phyloP scores from a whole-genome alignment of 2,797 vertebrate genomes.

The Tamandua tetradactyla region DNA sequence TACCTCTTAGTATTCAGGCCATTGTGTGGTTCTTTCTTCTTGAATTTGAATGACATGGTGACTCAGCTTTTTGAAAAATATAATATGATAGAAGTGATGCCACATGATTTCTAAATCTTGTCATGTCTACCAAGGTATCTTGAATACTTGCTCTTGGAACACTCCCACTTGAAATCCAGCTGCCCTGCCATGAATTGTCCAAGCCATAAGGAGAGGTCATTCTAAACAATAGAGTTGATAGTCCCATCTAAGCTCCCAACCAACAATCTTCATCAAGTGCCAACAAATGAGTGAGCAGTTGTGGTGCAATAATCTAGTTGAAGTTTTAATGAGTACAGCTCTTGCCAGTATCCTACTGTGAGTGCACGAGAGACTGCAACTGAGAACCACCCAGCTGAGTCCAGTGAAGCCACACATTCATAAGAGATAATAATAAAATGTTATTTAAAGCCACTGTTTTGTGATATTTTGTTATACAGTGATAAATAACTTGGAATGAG shows the following conservation, averaged over 20 bases:
- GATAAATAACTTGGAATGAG: constrained; percentile 5
- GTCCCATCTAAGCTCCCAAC: background rate
- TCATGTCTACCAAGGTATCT: background rate
- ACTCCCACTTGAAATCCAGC: background rate
- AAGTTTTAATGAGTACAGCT: background rate
- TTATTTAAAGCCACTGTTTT: background rate
- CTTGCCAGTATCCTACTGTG: background rate
- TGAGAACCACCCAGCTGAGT: background rate
- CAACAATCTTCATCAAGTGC: background rate
- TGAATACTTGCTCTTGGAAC: background rate
- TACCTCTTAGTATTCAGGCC: background rate
- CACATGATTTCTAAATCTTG: background rate
- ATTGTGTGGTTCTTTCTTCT: background rate
- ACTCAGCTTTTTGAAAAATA: background rate
- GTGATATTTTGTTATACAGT: background rate
- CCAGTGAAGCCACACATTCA: background rate
- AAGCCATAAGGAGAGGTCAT: background rate
- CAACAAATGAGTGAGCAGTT: background rate
- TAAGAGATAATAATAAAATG: background rate
- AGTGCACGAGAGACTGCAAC: background rate
- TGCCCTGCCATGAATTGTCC: background rate
- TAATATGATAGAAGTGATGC: background rate
- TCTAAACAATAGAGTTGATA: background rate
- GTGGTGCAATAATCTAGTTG: accelerated
- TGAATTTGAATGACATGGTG: background rate